Conservation (phyloP, 2,113 vertebrate species). For the Oncorhynchus mykiss region DNA sequence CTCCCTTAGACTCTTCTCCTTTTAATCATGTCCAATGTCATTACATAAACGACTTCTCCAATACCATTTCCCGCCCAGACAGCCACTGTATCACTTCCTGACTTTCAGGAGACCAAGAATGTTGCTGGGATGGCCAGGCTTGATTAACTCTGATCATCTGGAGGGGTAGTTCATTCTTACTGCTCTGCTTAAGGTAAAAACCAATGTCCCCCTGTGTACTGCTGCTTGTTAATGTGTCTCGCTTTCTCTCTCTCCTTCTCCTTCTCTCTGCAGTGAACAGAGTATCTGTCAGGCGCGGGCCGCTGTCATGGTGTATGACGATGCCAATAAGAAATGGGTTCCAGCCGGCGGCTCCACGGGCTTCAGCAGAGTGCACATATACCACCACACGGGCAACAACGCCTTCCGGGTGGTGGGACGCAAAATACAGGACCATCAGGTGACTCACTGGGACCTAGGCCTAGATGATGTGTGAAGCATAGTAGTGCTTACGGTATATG, state of each 20-base stretch:
- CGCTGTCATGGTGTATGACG: constrained; percentile 98
- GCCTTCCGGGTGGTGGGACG: constrained; percentile 97
- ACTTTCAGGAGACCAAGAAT: too few species aligned
- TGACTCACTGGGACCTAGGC: constrained; percentile 40
- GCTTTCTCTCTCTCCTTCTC: background rate
- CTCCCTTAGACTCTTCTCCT: too few species aligned
- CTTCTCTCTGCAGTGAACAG: constrained; percentile 83
- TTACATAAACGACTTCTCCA: too few species aligned
- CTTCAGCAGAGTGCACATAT: constrained; percentile 98
- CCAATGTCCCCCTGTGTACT: background rate
- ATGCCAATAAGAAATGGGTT: constrained; percentile 99
- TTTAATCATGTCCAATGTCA: too few species aligned
- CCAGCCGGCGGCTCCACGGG: constrained; percentile 95
- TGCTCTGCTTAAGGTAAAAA: background rate
- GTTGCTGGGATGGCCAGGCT: too few species aligned
- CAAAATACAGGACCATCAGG: constrained; percentile 98
- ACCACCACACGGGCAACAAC: constrained; percentile 98
- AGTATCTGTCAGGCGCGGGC: constrained; percentile 99
- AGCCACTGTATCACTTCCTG: too few species aligned
- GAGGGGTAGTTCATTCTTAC: background rate
- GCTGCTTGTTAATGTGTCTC: background rate
- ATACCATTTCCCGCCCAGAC: too few species aligned
- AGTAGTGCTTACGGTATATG: too few species aligned
- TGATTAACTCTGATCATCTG: too few species aligned
- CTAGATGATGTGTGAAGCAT: too few species aligned